Conservation (phyloP, 1,140 invertebrate species). For the Temnothorax nylanderi region DNA sequence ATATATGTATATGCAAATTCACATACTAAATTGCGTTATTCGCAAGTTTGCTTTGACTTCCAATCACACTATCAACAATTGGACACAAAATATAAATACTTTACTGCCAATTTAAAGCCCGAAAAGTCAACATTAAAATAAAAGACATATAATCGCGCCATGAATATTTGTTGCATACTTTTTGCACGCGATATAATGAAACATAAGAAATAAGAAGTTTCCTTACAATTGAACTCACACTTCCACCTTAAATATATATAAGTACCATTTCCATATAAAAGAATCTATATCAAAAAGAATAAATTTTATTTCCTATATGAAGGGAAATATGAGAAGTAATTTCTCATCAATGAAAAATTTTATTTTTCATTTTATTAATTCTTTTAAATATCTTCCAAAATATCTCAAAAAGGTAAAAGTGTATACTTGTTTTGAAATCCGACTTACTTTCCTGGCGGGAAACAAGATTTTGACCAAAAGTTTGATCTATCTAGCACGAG, state of each 20-base stretch:
- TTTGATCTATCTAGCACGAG: conserved; percentile 39
- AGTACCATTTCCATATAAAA: not conserved
- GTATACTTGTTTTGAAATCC: conserved; percentile 1
- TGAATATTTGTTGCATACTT: not conserved
- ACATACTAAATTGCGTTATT: not conserved
- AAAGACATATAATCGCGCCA: not conserved
- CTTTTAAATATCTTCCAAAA: not conserved
- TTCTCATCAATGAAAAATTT: not conserved
- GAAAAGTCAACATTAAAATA: not conserved
- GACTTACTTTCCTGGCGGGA: not conserved
- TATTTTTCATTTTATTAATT: not conserved
- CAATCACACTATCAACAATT: not conserved
- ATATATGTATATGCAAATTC: not conserved
- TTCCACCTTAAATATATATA: not conserved
- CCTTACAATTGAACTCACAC: not conserved
- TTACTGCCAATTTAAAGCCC: not conserved
- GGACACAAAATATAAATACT: not conserved
- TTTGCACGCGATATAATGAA: not conserved
- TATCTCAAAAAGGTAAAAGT: not conserved
- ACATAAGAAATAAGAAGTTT: not conserved
- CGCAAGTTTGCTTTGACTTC: not conserved
- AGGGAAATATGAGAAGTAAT: not conserved
- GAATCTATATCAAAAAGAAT: not conserved
- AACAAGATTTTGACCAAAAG: conserved; percentile 71
- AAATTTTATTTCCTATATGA: not conserved